Evolutionary conservation across 2,888 invertebrate species (phyloP), one percentile per base, ranked within the genome.

Genomic region (Cataglyphis cursor): DNA sequence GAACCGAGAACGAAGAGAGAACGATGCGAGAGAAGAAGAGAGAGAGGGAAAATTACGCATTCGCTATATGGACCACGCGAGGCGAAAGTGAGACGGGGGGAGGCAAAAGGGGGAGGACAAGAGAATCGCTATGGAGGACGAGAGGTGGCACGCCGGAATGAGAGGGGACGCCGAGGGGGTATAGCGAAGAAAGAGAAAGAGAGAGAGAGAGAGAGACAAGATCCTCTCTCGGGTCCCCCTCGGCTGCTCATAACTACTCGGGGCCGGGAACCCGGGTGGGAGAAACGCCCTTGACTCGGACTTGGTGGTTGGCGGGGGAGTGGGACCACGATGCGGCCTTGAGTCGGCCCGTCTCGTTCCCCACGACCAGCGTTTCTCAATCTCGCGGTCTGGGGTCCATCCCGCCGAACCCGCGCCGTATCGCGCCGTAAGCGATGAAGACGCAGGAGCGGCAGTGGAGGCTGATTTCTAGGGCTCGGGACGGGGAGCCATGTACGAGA

Each of bases 221-320:
- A 83, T 75, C 61, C 74, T 75, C 73, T 70, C 76, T 66, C 83
- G 87, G 85, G 81, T 88, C 90, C 81, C 81, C 82, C 81, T 51
- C 81, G 86, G 76, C 87, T 84, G 76, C 85, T 87, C 89, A 84
- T 86, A 87, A 87, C 48, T 51, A 51, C 81, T 85, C 82, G 89
- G 68, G 54, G 66, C 35, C 59, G 31, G 66, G 62, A 80, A 66
- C 74, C n/a, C n/a, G n/a, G 82, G 91, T 81, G 87, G 89, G 91
- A 82, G 89, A 82, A 91, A 94, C 93, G 94, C 94, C 94, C 94
- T 94, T 94, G 94, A 94, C 94, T 94, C 91, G 93, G 91, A 92
- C 91, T 93, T 89, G 91, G 92, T 87, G 91, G 92, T 85, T 88
- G 92, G 92, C 92, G 94, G 93, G 94, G 93, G 94, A 94, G 94